These are phyloP conservation scores for Calyptomena viridis DNA, from an alignment of 2,113 vertebrate genomes.

Conservation along the genomic window DNA sequence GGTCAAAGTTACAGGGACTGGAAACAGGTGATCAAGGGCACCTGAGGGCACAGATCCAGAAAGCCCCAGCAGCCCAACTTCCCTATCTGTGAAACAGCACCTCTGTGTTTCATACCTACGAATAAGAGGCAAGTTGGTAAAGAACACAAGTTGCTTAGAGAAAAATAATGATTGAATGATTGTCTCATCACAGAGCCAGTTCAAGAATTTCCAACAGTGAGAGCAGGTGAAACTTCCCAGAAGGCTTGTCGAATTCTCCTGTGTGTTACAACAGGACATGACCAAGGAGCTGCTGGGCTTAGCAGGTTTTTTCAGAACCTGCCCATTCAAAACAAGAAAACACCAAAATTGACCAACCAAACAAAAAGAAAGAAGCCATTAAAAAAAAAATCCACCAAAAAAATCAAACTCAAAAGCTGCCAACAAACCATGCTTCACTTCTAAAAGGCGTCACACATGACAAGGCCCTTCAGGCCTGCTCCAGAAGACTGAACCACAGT, in stretches of 20 bases:
- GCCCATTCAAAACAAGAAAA: not conserved
- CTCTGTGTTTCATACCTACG: not conserved
- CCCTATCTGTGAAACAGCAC: not conserved
- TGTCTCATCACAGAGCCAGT: not conserved
- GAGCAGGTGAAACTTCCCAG: not conserved
- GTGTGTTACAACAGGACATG: not conserved
- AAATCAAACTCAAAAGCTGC: not conserved
- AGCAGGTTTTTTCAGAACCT: not conserved
- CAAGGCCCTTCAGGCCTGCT: not conserved
- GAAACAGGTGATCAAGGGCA: not conserved
- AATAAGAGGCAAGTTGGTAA: accelerated
- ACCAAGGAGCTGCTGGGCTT: not conserved
- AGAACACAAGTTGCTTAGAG: not conserved
- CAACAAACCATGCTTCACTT: not conserved
- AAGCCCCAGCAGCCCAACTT: not conserved
- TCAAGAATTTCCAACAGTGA: not conserved
- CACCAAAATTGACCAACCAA: not conserved
- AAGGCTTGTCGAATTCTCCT: not conserved
- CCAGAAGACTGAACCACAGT: too few relatives aligned
- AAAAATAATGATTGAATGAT: not conserved
- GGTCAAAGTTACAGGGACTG: not conserved
- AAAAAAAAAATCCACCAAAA: not conserved
- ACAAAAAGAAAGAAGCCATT: not conserved
- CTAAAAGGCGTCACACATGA: not conserved
- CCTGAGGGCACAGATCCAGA: not conserved